phyloP scores from a whole-genome alignment of 2,797 vertebrate species.

The Rachycentron canadum region DNA sequence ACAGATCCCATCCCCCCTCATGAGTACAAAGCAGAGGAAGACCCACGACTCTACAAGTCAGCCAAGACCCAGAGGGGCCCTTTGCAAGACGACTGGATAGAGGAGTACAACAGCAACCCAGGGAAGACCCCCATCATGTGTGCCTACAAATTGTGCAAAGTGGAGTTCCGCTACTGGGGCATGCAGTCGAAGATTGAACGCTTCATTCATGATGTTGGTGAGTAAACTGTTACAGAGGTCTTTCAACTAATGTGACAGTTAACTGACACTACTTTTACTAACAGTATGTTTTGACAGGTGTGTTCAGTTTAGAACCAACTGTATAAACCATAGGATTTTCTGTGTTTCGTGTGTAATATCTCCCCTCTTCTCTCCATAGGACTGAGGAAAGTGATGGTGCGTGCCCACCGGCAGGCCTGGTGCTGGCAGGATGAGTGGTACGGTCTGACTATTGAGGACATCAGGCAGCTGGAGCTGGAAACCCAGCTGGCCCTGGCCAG shows the following conservation, averaged over 20 bases:
- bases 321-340: not conserved
- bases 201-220: conserved; percentile 98
- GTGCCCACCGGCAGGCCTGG: conserved; percentile 98
- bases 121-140: conserved; percentile 94
- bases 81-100: conserved; percentile 94
- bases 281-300: not conserved
- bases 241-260: not conserved
- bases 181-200: conserved; percentile 99
- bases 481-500: conserved; percentile 94
- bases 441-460: conserved; percentile 96
- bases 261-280: not conserved
- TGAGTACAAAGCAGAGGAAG: conserved; percentile 96
- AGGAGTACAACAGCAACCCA: conserved; percentile 89
- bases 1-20: conserved; percentile 94
- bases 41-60: conserved; percentile 94
- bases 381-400: conserved; percentile 97
- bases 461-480: conserved; percentile 96
- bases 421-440: conserved; percentile 99
- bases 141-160: conserved; percentile 98
- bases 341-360: not conserved
- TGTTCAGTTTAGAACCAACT: not conserved
- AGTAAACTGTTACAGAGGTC: conserved; percentile 58
- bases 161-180: conserved; percentile 99
- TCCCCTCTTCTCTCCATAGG: conserved; percentile 76
- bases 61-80: conserved; percentile 94